Evolutionary conservation across 2,113 vertebrate species (phyloP), one percentile per base, ranked within the genome.

Genomic region (Prochilodus magdalenae): DNA sequence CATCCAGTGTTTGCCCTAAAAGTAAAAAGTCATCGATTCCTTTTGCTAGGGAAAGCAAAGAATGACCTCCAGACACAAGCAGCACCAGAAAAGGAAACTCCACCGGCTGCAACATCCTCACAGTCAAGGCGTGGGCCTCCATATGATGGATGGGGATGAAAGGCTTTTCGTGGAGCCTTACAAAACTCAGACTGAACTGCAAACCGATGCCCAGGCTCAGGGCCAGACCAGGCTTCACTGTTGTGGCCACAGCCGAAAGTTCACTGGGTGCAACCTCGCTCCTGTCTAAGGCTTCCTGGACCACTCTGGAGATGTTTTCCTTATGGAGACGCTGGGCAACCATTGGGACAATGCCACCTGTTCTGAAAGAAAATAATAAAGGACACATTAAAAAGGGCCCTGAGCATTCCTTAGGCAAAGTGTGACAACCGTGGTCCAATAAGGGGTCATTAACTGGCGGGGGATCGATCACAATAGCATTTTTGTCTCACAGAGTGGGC

Each of bases 71-170:
- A 0, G 98, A 99, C 30, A 99, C 85, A 0, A 99, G 88, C 72
- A 99, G 95, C 4, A 98, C 98, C 24, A 99, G 92, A 86, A 98
- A 99, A 2, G 98, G 98, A 82, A 99, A 99, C 0, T 92, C 85
- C 6, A 99, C 88, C 0, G 76, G 88, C 6, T 95, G 90, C 0
- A 94, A 94, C 89, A 99, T 93, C 74, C 97, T 93, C 83, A 96
- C 53, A 0, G 97, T 99, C 47, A 99, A 92, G 0, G 98, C 98
- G 0, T 99, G 98, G 10, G 98, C 98, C 76, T 99, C 98, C 98
- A 99, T 99, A 87, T 99, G 98, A 80, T 99, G 98, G 72, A 99
- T 94, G 62, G 98, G 98, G 77, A 99, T 98, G 88, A 99, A 99
- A 0, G 94, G 96, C 84, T 93, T 97, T 83, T 93, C 82, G 77